Evolutionary conservation across 2,888 invertebrate species (phyloP), one percentile per base, ranked within the genome.

Genomic region (Crocallis elinguaria): DNA sequence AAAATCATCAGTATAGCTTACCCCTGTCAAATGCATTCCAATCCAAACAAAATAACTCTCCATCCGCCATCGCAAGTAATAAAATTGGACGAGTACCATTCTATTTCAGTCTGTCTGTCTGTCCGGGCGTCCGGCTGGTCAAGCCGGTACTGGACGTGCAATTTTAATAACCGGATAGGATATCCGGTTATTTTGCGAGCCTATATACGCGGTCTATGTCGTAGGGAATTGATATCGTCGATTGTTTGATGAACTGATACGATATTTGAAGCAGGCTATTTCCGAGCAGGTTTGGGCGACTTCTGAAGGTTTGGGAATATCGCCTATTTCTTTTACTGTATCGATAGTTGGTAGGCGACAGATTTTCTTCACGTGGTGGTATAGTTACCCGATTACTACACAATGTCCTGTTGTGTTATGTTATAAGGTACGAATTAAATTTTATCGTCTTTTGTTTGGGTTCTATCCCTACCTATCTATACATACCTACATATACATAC

Each of bases 161-260:
- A 75, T 69, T 75, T 79, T 83, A 79, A 80, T 83, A 75, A 32
- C 39, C 23, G 30, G 36, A 29, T 16, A 9, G 38, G 38, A 43
- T 32, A 16, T 57, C 56, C 54, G 57, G 57, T 41, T 63, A 60
- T 58, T 58, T 56, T 50, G 56, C 45, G 36, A 48, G 44, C 53
- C 49, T 12, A 25, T 37, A 2, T 5, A 5, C 35, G 16, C 14
- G 42, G 17, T 27, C 29, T 8, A 32, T n/a, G 29, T 35, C 27
- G n/a, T 11, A 27, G 17, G 8, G 17, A 7, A 46, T 42, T 41
- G 41, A 46, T 38, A 11, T 11, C 17, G 8, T 38, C 9, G 19
- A 46, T 36, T 42, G 52, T 32, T 45, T 53, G 32, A 53, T 32
- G 6, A 36, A 30, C 41, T 33, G 50, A 38, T 41, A 27, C 12